These are phyloP conservation scores for Lethrus apterus DNA, from an alignment of 1,140 invertebrate species.

Conservation along the genomic window DNA sequence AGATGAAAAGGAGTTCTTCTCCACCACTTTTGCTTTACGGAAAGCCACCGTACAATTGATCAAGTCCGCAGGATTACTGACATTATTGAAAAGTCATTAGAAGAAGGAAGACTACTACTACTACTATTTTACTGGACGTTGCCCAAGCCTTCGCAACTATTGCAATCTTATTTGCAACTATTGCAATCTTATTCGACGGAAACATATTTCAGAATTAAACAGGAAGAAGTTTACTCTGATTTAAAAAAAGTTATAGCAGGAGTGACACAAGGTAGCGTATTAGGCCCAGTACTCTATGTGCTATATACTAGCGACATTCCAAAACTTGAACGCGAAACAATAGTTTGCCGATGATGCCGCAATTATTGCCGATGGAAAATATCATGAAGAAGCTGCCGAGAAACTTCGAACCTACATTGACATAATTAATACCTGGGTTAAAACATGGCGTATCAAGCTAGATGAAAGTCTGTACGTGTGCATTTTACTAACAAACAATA, in stretches of 20 bases:
- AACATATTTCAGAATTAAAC: constrained; percentile 26
- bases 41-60: constrained; percentile 14
- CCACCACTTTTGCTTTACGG: constrained; percentile 16
- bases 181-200: constrained; percentile 26
- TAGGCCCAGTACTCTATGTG: constrained; percentile 32
- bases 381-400: constrained; percentile 11
- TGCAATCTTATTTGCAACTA: constrained; percentile 18
- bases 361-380: constrained; percentile 10
- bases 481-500: constrained; percentile 14
- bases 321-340: constrained; percentile 27
- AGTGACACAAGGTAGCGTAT: constrained; percentile 34
- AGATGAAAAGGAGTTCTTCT: not conserved
- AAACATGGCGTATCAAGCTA: no score
- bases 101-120: constrained; percentile 19
- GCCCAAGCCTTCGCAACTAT: no score
- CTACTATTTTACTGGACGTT: constrained; percentile 27
- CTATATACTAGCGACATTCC: constrained; percentile 31
- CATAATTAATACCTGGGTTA: no score
- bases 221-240: constrained; percentile 20
- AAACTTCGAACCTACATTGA: constrained; percentile 17
- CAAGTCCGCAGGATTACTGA: constrained; percentile 18
- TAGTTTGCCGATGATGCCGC: constrained; percentile 33
- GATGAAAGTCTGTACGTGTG: constrained; percentile 17
- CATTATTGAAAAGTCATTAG: constrained; percentile 12
- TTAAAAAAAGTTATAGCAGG: constrained; percentile 25